Conservation (phyloP, 1,140 invertebrate genomes). For the Magallana angulata region DNA sequence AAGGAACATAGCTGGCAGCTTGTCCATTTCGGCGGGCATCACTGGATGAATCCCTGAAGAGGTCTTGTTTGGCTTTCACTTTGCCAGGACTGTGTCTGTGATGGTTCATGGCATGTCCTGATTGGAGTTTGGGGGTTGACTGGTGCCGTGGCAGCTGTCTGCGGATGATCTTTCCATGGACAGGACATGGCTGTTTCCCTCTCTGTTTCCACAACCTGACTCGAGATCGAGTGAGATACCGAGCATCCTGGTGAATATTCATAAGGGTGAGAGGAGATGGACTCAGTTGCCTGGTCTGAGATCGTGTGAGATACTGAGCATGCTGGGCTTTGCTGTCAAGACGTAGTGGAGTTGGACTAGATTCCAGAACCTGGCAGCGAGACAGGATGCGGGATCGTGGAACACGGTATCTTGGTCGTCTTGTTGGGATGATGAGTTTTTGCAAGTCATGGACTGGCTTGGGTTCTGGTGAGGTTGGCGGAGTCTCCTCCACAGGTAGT, state of each 20-base stretch:
- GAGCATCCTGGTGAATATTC: background rate
- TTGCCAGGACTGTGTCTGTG: background rate
- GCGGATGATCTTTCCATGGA: background rate
- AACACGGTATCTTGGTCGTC: background rate
- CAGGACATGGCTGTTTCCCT: slow-evolving; percentile 11
- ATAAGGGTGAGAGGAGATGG: background rate
- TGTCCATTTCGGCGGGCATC: background rate
- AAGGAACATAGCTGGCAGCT: background rate
- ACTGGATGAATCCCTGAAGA: background rate
- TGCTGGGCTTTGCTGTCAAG: background rate
- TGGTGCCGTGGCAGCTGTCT: background rate
- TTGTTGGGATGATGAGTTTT: background rate
- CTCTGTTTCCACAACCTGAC: slow-evolving; percentile 10
- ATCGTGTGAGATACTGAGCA: background rate
- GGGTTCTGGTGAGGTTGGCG: background rate
- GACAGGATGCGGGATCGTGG: background rate
- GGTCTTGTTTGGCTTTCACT: background rate
- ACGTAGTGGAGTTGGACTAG: background rate
- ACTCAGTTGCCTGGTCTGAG: background rate
- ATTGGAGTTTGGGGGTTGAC: background rate
- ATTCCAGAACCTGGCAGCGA: background rate
- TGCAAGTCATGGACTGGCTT: background rate
- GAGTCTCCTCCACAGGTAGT: background rate
- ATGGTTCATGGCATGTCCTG: background rate
- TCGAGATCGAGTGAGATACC: slow-evolving; percentile 25